Evolutionary conservation across 1,140 invertebrate species (phyloP), one percentile per base, ranked within the genome.

Genomic region (Lordiphosa stackelbergi): DNA sequence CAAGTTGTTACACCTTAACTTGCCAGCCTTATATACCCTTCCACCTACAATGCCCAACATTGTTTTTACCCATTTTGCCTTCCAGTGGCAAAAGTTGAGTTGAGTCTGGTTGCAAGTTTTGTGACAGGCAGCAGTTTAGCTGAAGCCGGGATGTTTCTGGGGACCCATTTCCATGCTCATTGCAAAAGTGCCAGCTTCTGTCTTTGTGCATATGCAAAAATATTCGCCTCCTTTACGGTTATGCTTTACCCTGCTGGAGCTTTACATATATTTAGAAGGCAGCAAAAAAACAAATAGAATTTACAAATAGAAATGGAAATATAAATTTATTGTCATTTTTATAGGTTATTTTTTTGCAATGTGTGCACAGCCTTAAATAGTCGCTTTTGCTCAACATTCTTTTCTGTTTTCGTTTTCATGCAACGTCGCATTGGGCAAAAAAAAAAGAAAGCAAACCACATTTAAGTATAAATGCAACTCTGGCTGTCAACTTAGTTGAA

Each of bases 391-490:
- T 37, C 40, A 9, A 19, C 16, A 1, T 16, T 16, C 2, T 16
- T 55, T 69, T 66, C 51, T 69, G 41, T 69, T 69, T 69, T 69
- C 66, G 38, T 68, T 68, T 68, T 69, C 55, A 68, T 69, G 66
- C 56, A 68, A 69, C 56, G 65, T 69, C 66, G 66, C 66, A 69
- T 69, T 61, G 69, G 65, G 64, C 55, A 68, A 69, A 69, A 53
- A 66, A 22, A 4, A 22, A 22, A 2, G 4, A 22, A 22, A 22
- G 22, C 2, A 22, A 2, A 22, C 64, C 64, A 66, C 63, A 59
- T 66, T 66, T 52, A 68, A 40, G 54, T 41, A 5, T 28, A 19
- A 12, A n/a, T 22, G n/a, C 51, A 16, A 22, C 22, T 22, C 22
- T 22, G 22, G 22, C 34, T 66, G 61, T 53, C 59, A 54, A 64